Percentiles rank a stretch among this genome's conserved stretches.
phyloP scores from a whole-genome alignment of 2,797 vertebrate species.

The Diplodus sargus region DNA sequence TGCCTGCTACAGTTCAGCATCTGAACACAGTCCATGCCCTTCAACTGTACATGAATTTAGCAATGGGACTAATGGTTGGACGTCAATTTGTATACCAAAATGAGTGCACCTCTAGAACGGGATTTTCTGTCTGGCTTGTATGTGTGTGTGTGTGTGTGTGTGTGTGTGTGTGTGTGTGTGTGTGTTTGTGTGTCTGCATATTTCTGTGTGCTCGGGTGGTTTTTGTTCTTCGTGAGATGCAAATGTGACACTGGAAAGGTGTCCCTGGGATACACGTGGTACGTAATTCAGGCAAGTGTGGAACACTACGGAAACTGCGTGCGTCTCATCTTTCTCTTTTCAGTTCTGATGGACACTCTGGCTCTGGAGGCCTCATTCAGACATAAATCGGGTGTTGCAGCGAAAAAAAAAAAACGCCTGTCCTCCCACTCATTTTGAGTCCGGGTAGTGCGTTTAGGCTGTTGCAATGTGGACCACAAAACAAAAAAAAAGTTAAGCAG shows the following conservation, averaged over 20 bases:
- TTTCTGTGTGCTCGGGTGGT: neutral
- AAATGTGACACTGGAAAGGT: slow-evolving; percentile 39
- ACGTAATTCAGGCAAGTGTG: slow-evolving; percentile 1
- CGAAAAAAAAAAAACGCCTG: too few relatives aligned
- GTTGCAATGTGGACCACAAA: too few relatives aligned
- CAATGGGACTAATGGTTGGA: slow-evolving; percentile 51
- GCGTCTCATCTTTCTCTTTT: neutral
- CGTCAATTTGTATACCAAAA: slow-evolving; percentile 44
- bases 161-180: neutral
- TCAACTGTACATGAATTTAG: slow-evolving; percentile 41
- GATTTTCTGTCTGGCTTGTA: slow-evolving; percentile 30
- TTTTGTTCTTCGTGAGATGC: slow-evolving; percentile 21
- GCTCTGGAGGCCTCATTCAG: neutral
- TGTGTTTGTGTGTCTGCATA: slow-evolving; percentile 7
- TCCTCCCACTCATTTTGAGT: too few relatives aligned
- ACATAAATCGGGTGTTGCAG: too few relatives aligned
- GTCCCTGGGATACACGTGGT: slow-evolving; percentile 18
- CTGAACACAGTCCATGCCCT: slow-evolving; percentile 30
- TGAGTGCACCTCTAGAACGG: slow-evolving; percentile 10
- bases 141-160: slow-evolving; percentile 23
- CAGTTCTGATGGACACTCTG: neutral
- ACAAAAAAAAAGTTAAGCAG: too few relatives aligned
- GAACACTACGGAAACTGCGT: slow-evolving; percentile 26
- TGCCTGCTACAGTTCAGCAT: slow-evolving; percentile 46
- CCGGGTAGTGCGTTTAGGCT: too few relatives aligned